A percentile compares a stretch with the other conserved stretches of the same genome.
These are phyloP conservation scores for Apolygus lucorum DNA, from an alignment of 1,140 invertebrate genomes.

Conservation along the genomic window DNA sequence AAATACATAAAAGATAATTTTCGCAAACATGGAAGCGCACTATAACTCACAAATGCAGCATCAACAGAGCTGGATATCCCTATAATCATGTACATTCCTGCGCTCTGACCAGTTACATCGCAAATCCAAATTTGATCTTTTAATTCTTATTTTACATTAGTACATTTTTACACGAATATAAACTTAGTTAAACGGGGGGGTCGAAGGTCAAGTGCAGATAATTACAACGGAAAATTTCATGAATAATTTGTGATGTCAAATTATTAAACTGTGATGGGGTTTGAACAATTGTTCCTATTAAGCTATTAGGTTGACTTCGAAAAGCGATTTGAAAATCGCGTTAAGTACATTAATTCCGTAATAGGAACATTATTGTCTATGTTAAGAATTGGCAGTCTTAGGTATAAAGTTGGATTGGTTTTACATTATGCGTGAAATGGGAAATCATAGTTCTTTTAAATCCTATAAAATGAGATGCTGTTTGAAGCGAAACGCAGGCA, in stretches of 20 bases:
- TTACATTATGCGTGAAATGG: too few relatives aligned
- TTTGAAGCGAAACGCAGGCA: slow-evolving; percentile 12
- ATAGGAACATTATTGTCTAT: slow-evolving; percentile 29
- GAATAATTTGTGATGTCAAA: not conserved
- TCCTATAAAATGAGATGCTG: slow-evolving; percentile 7
- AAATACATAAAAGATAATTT: slow-evolving; percentile 29
- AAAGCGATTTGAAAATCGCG: not conserved
- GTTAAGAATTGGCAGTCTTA: slow-evolving; percentile 24
- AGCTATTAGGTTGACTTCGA: not conserved
- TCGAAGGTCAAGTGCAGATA: not conserved
- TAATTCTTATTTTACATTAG: slow-evolving; percentile 9
- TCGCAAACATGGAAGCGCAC: slow-evolving; percentile 28
- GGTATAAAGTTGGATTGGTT: slow-evolving; percentile 5
- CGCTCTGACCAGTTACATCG: slow-evolving; percentile 11
- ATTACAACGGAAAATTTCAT: slow-evolving; percentile 1
- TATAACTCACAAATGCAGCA: slow-evolving; percentile 28
- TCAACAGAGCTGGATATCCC: slow-evolving; percentile 21
- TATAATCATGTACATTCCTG: not conserved
- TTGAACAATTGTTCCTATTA: slow-evolving; percentile 4
- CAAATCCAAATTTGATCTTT: slow-evolving; percentile 10
- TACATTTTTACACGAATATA: slow-evolving; percentile 1
- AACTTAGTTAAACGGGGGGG: not conserved
- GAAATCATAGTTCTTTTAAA: too few relatives aligned
- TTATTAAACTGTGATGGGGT: not conserved
- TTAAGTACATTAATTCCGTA: slow-evolving; percentile 25